Evolutionary conservation across 2,113 vertebrate species (phyloP).

Genomic region (Trematomus loennbergii): DNA sequence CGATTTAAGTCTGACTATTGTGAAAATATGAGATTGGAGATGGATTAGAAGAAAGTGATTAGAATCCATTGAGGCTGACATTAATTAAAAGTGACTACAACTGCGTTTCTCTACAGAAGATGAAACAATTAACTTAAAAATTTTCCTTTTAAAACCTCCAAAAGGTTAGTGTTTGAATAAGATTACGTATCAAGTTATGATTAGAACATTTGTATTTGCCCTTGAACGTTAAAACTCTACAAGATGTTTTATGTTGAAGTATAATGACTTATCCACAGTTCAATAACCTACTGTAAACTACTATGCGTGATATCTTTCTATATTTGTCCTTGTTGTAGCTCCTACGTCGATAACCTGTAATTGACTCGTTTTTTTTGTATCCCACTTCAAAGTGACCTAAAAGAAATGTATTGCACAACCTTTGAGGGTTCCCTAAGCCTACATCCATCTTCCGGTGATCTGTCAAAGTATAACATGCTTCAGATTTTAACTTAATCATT

Average conservation of each 20-base stretch:
- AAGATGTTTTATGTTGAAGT: not conserved
- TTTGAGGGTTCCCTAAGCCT: constrained; percentile 24
- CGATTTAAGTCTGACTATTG: not conserved
- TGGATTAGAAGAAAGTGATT: not conserved
- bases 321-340: not conserved
- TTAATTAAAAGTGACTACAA: not conserved
- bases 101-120: not conserved
- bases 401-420: not conserved
- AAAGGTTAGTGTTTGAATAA: not conserved
- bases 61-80: not conserved
- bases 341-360: too few relatives aligned
- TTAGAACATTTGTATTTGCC: too few relatives aligned
- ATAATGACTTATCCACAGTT: not conserved
- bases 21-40: not conserved
- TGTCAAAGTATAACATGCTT: constrained; percentile 44
- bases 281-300: not conserved
- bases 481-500: constrained; percentile 42
- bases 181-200: not conserved
- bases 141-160: not conserved
- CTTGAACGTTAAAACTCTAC: too few relatives aligned
- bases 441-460: not conserved
- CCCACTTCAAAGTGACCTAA: too few relatives aligned
- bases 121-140: not conserved
- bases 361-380: too few relatives aligned
- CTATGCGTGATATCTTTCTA: not conserved